Conservation (phyloP, 2,888 invertebrate species). For the Cyaniris semiargus region DNA sequence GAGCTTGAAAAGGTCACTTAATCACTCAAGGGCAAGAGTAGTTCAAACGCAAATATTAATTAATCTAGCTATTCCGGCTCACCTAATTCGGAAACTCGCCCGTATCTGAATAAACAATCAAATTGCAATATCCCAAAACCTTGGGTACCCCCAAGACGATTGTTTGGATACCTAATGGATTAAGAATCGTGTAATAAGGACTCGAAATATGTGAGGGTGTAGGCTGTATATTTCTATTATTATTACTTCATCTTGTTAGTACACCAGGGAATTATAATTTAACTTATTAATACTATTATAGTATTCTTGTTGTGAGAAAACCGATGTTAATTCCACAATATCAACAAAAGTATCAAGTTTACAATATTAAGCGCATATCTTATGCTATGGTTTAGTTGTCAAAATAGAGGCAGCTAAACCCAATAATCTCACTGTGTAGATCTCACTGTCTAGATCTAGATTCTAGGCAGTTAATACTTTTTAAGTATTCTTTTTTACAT, state of each 20-base stretch:
- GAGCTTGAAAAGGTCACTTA: slow-evolving; percentile 69
- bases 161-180: slow-evolving; percentile 31
- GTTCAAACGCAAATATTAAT: slow-evolving; percentile 78
- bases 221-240: slow-evolving; percentile 1
- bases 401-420: too few species aligned
- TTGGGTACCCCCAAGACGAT: slow-evolving; percentile 36
- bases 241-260: background rate
- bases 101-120: slow-evolving; percentile 76
- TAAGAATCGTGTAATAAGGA: slow-evolving; percentile 22
- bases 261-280: background rate
- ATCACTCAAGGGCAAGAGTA: slow-evolving; percentile 73
- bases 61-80: slow-evolving; percentile 72
- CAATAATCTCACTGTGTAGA: too few species aligned
- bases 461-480: too few species aligned
- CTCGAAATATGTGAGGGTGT: slow-evolving; percentile 14
- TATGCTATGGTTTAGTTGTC: too few species aligned
- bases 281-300: background rate
- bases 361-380: background rate
- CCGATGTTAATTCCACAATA: background rate
- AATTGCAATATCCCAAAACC: slow-evolving; percentile 58
- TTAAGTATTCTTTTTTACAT: too few species aligned
- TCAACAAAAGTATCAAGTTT: background rate
- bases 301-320: background rate
- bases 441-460: too few species aligned
- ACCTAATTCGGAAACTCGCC: slow-evolving; percentile 73